These are phyloP conservation scores for Hybognathus amarus DNA, from an alignment of 2,797 vertebrate genomes.

Conservation along the genomic window DNA sequence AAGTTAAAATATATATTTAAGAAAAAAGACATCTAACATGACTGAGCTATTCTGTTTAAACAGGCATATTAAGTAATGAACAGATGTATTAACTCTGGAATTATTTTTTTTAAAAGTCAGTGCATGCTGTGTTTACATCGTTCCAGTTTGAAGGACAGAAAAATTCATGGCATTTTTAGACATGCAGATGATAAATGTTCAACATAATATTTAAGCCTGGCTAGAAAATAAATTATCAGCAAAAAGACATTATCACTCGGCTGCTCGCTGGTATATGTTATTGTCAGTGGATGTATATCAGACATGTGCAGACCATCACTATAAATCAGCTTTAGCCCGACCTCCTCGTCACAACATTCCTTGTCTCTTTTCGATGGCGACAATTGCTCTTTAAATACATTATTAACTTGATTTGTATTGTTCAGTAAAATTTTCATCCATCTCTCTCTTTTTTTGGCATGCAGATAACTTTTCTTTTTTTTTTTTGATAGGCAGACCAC, in stretches of 20 bases:
- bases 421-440: background rate
- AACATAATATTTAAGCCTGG: background rate
- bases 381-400: background rate
- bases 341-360: background rate
- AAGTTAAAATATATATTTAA: background rate
- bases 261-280: background rate
- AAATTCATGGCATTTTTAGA: background rate
- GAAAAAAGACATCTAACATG: background rate
- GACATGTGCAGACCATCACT: background rate
- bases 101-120: background rate
- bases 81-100: background rate
- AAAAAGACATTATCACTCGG: background rate
- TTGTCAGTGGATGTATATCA: background rate
- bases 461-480: background rate
- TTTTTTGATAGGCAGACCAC: background rate
- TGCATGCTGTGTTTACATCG: background rate
- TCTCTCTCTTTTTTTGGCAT: conserved; percentile 16
- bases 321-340: background rate
- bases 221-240: background rate
- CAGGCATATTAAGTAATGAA: background rate
- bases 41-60: background rate
- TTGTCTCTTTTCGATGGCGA: background rate
- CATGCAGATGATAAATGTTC: background rate
- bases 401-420: conserved; percentile 4
- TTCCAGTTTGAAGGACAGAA: background rate